These are phyloP conservation scores for Candidula unifasciata DNA, from an alignment of 2,888 invertebrate genomes.

Conservation along the genomic window DNA sequence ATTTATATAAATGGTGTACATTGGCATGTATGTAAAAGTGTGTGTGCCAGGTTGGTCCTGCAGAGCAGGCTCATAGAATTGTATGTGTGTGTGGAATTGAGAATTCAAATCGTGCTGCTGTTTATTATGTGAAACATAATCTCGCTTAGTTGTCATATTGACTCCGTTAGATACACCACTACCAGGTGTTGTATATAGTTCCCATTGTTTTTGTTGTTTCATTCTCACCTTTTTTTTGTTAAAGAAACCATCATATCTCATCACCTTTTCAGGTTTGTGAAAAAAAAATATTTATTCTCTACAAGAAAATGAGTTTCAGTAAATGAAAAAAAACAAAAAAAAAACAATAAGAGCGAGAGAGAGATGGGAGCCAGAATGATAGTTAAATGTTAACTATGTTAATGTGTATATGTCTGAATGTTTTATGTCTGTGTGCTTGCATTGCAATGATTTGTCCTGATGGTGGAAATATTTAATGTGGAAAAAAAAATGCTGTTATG, in stretches of 20 bases:
- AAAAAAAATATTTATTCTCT: slow-evolving; percentile 31
- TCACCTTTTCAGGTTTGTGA: slow-evolving; percentile 31
- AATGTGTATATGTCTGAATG: not conserved
- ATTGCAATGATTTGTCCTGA: not conserved
- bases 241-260: not conserved
- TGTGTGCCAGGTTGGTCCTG: not conserved
- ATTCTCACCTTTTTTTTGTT: not conserved
- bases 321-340: not conserved
- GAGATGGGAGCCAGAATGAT: not conserved
- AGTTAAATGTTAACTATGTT: not conserved
- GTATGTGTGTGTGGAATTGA: not conserved
- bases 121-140: not conserved
- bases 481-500: not conserved
- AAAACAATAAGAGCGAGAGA: not conserved
- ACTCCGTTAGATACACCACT: not conserved
- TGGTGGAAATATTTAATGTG: not conserved
- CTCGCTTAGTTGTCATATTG: not conserved
- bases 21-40: no score
- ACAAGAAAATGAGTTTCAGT: not conserved
- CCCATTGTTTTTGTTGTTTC: not conserved
- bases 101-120: slow-evolving; percentile 18
- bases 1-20: not conserved
- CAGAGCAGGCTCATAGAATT: slow-evolving; percentile 16
- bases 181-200: slow-evolving; percentile 6
- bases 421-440: not conserved